Base-by-base conservation (phyloP, 1,140 invertebrate species). In the Eciton burchellii region DNA sequence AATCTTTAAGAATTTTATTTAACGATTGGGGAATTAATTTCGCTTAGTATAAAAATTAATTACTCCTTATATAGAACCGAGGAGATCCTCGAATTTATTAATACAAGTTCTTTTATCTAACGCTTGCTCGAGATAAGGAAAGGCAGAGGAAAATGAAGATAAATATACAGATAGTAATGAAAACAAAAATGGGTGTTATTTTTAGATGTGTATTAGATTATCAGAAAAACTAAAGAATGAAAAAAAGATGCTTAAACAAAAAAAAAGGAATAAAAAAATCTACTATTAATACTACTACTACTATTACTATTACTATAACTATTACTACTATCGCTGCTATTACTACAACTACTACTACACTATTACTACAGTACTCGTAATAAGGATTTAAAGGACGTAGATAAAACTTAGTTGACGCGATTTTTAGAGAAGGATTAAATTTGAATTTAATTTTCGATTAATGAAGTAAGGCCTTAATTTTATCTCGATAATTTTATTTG, bases 151-250 rank as follows among this genome's bases (percentile, higher is more conserved):
- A 41, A 62, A 57, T 85, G 76, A 72, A 60, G 73, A 81, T 54
- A 85, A 83, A 88, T 84, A 91, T 89, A 91, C 90, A 91, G 92
- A 90, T 91, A 88, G 87, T 84, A 90, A 89, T 91, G 92, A 92
- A 90, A 90, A 89, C 84, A 86, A 92, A 91, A 93, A 91, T 93
- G 89, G 91, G 90, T 93, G 91, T 93, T 92, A 93, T 92, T 93
- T 93, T 92, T 93, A 92, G 92, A 93, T 93, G 92, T 93, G 90
- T 93, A 90, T 92, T 93, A 92, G 91, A 92, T 91, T 91, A 92
- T 91, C 89, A 90, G 89, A 91, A 90, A 88, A 88, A 77, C 70
- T 88, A 88, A 91, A 91, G 79, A 54, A 90, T 88, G 76, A 76
- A 87, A 84, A 89, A 90, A 89, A 91, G 91, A 92, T 87, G 84